Conservation (phyloP, 2,113 vertebrate species). For the Limnothrissa miodon region DNA sequence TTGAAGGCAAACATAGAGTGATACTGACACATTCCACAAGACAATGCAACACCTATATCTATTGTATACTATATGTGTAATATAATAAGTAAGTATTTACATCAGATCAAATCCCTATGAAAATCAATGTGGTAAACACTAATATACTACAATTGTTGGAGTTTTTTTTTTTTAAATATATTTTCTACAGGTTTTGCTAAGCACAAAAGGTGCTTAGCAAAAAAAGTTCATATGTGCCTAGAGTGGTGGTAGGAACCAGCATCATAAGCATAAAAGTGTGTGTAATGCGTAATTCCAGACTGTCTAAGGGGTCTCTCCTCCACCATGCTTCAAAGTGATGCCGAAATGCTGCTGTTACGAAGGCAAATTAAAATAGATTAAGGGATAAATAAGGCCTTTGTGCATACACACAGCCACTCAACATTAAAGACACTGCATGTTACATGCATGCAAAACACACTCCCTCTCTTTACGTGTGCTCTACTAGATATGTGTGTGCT, state of each 20-base stretch:
- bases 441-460: slow-evolving; percentile 14
- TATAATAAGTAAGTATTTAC: no score
- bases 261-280: slow-evolving; percentile 40
- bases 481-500: neutral
- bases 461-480: neutral
- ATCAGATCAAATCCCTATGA: no score
- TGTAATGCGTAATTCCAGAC: slow-evolving; percentile 41
- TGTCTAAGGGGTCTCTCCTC: slow-evolving; percentile 38
- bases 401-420: slow-evolving; percentile 27
- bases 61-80: no score
- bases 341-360: slow-evolving; percentile 33
- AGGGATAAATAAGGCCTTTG: slow-evolving; percentile 29
- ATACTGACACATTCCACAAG: neutral
- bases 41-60: neutral
- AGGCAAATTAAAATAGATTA: slow-evolving; percentile 44
- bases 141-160: neutral
- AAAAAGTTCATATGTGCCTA: neutral
- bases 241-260: slow-evolving; percentile 30
- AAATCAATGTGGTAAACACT: no score
- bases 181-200: no score
- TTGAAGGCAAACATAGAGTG: neutral
- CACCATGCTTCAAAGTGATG: slow-evolving; percentile 36
- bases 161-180: neutral
- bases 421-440: slow-evolving; percentile 27
- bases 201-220: no score